phyloP scores from a whole-genome alignment of 1,140 invertebrate species.

The Andrena cerasifolii region DNA sequence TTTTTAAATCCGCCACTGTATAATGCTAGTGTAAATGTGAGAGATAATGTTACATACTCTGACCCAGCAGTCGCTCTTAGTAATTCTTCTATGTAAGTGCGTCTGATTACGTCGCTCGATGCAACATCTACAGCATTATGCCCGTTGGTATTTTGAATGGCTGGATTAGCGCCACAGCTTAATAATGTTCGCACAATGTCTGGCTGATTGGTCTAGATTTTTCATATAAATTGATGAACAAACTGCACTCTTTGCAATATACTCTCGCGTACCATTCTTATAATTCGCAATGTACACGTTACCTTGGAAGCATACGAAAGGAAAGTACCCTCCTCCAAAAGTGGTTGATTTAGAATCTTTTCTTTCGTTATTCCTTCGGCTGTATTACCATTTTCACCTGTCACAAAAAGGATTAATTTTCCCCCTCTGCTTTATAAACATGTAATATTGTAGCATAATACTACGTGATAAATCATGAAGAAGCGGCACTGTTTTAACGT shows the following conservation, averaged over 20 bases:
- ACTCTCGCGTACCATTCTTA: neutral
- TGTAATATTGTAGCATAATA: neutral
- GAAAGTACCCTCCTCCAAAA: constrained; percentile 85
- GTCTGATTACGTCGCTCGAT: constrained; percentile 81
- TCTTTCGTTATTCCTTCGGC: constrained; percentile 78
- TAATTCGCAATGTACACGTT: constrained; percentile 46
- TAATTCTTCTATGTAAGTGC: constrained; percentile 85
- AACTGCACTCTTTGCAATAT: neutral
- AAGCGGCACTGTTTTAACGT: constrained; percentile 38
- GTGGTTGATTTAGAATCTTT: constrained; percentile 82
- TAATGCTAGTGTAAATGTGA: constrained; percentile 29
- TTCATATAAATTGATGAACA: neutral
- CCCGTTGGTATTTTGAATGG: constrained; percentile 83
- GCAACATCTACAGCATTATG: constrained; percentile 84
- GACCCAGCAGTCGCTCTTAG: constrained; percentile 86
- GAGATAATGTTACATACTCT: constrained; percentile 80
- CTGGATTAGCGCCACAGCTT: constrained; percentile 84
- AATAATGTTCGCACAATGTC: constrained; percentile 85
- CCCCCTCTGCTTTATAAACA: neutral
- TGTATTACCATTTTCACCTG: constrained; percentile 74
- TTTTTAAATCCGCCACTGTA: too few relatives aligned
- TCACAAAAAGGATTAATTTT: neutral
- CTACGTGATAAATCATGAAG: constrained; percentile 28
- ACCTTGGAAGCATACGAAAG: constrained; percentile 86
- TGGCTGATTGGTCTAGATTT: constrained; percentile 81